phyloP scores from a whole-genome alignment of 2,113 vertebrate genomes.

The Tetraodon nigroviridis region DNA sequence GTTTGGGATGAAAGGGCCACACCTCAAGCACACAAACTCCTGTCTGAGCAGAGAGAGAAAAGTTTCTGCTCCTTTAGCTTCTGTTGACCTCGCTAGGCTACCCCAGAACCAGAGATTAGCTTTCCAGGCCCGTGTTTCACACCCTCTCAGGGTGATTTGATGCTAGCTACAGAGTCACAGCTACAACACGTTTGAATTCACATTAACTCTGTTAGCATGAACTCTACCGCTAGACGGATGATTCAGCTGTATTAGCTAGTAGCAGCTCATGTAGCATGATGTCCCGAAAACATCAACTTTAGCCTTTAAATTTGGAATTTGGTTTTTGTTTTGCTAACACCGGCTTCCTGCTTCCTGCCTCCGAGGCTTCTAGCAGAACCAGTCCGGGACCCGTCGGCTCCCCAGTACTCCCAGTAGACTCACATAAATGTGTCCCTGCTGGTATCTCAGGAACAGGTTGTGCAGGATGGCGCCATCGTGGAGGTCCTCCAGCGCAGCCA shows the following conservation, averaged over 20 bases:
- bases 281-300: too few relatives aligned
- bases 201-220: too few relatives aligned
- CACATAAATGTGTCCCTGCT: conserved; percentile 88
- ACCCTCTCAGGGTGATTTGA: too few relatives aligned
- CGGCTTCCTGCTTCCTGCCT: background rate
- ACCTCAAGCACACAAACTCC: background rate
- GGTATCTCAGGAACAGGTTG: conserved; percentile 88
- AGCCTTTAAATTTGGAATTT: background rate
- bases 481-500: conserved; percentile 87
- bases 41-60: too few relatives aligned
- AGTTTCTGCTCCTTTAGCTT: too few relatives aligned
- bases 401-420: conserved; percentile 59
- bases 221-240: background rate
- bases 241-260: background rate
- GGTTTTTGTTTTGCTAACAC: background rate
- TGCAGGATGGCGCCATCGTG: conserved; percentile 95
- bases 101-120: too few relatives aligned
- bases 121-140: too few relatives aligned
- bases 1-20: background rate
- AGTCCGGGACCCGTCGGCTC: too few relatives aligned
- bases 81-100: too few relatives aligned
- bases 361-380: background rate
- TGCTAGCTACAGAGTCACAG: too few relatives aligned
- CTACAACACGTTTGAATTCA: background rate
- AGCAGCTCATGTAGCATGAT: too few relatives aligned